Evolutionary conservation across 2,888 invertebrate genomes (phyloP).

Genomic region (Tenthredo scrophulariae): DNA sequence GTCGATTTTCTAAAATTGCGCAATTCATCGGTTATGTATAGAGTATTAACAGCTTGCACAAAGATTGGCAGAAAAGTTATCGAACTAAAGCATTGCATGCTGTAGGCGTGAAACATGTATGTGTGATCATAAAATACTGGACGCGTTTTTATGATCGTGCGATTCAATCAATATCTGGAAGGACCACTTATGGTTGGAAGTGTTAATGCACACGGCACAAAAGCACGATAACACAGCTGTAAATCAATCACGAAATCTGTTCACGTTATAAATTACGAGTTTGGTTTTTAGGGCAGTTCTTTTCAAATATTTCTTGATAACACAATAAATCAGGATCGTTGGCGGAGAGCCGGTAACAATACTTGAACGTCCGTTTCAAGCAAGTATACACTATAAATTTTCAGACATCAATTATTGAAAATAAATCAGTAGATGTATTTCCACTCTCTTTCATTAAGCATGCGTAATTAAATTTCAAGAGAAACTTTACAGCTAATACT

Average conservation of each 20-base stretch:
- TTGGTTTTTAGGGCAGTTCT: background rate
- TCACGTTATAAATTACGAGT: conserved; percentile 11
- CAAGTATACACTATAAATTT: background rate
- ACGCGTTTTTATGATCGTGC: background rate
- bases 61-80: background rate
- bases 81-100: background rate
- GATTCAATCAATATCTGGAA: background rate
- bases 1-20: background rate
- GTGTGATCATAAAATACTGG: background rate
- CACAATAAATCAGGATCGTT: conserved; percentile 21
- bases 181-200: background rate
- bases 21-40: background rate
- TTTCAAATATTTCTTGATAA: background rate
- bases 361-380: conserved; percentile 40
- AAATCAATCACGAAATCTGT: background rate
- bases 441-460: background rate
- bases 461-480: background rate
- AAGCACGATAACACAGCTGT: background rate
- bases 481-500: too few relatives aligned
- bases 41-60: background rate
- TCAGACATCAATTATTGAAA: background rate
- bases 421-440: background rate
- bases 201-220: background rate
- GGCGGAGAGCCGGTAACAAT: conserved; percentile 18
- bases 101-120: background rate